phyloP scores from a whole-genome alignment of 2,888 invertebrate species.

The Danaus chrysippus region DNA sequence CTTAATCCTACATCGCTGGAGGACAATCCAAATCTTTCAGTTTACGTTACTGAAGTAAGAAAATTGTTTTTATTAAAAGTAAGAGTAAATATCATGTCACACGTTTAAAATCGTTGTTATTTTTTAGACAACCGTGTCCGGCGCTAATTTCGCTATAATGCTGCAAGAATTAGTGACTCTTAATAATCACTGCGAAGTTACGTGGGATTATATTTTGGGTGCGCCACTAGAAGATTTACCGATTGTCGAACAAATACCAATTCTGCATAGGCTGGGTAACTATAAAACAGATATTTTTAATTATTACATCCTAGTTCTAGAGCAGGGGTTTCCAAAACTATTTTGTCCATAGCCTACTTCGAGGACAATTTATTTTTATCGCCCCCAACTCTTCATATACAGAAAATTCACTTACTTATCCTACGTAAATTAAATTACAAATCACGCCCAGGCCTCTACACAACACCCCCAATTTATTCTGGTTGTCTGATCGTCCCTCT shows the following conservation, averaged over 20 bases:
- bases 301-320: too few relatives aligned
- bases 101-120: neutral
- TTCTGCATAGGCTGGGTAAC: constrained; percentile 83
- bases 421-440: too few relatives aligned
- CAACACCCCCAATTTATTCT: too few relatives aligned
- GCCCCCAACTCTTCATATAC: too few relatives aligned
- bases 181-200: constrained; percentile 87
- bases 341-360: too few relatives aligned
- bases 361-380: too few relatives aligned
- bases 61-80: neutral
- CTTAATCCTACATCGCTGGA: constrained; percentile 57
- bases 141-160: constrained; percentile 81
- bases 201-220: constrained; percentile 83
- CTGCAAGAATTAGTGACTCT: constrained; percentile 84
- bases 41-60: constrained; percentile 64
- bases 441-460: too few relatives aligned
- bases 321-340: too few relatives aligned
- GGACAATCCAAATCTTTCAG: constrained; percentile 61
- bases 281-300: neutral
- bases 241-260: constrained; percentile 90
- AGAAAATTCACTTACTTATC: too few relatives aligned
- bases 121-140: constrained; percentile 77
- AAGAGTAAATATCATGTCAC: neutral
- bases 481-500: too few relatives aligned
- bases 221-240: constrained; percentile 88